phyloP scores from a whole-genome alignment of 2,113 vertebrate species.

The Vidua macroura region DNA sequence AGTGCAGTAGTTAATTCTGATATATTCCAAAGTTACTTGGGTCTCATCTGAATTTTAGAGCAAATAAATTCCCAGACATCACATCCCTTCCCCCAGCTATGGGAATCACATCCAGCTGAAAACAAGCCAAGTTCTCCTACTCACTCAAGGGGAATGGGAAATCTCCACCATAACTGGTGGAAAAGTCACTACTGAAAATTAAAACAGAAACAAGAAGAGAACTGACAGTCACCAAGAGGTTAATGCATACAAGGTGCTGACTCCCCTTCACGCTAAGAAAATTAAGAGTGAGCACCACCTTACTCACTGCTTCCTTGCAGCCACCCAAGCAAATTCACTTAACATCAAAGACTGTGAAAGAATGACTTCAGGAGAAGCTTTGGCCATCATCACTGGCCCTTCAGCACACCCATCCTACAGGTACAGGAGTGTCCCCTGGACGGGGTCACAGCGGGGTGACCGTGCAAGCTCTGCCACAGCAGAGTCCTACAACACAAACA shows the following conservation, averaged over 20 bases:
- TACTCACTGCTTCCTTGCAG: neutral
- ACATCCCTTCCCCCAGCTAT: neutral
- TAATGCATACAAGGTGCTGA: neutral
- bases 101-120: constrained; percentile 26
- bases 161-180: neutral
- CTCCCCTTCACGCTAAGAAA: neutral
- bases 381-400: neutral
- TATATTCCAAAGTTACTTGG: neutral
- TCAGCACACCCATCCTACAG: neutral
- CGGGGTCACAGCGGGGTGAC: neutral
- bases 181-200: neutral
- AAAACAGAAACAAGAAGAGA: neutral
- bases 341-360: neutral
- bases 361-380: neutral
- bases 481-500: neutral
- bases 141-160: constrained; percentile 24
- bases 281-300: neutral
- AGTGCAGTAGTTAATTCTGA: neutral
- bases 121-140: constrained; percentile 46
- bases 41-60: neutral
- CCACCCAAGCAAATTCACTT: neutral
- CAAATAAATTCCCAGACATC: constrained; percentile 31
- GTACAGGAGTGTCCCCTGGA: neutral
- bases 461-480: neutral
- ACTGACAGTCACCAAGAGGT: neutral